A percentile compares a stretch with the other conserved stretches of the same genome.
phyloP scores from a whole-genome alignment of 2,113 vertebrate genomes.

The Misgurnus mizolepis region DNA sequence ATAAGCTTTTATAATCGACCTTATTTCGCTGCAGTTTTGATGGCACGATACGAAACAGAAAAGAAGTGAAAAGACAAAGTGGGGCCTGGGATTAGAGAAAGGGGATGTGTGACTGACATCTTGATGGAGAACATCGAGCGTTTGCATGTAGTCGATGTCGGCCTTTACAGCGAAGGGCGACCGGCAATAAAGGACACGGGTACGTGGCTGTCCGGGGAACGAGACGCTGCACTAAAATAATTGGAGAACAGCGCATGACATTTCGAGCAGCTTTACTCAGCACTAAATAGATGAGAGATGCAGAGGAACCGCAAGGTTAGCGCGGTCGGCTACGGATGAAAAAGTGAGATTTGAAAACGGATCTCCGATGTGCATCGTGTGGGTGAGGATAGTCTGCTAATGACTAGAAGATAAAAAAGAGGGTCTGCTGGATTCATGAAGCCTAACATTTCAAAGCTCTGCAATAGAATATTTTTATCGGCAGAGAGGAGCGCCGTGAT shows the following conservation, averaged over 20 bases:
- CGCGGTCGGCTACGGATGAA: constrained; percentile 19
- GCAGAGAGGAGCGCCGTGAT: constrained; percentile 54
- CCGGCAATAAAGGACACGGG: constrained; percentile 28
- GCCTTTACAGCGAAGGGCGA: constrained; percentile 44
- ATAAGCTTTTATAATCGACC: constrained; percentile 1
- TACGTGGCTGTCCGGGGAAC: constrained; percentile 36
- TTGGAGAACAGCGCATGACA: constrained; percentile 61
- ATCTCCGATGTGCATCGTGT: constrained; percentile 56
- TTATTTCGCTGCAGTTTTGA: neutral
- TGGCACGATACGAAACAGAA: constrained; percentile 12
- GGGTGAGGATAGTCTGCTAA: constrained; percentile 71
- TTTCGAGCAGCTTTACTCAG: constrained; percentile 58
- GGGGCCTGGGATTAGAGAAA: constrained; percentile 2
- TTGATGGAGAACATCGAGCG: constrained; percentile 26
- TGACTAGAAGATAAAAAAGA: constrained; percentile 63
- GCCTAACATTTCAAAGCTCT: constrained; percentile 56
- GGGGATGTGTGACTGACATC: constrained; percentile 6
- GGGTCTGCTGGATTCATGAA: constrained; percentile 63
- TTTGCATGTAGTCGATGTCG: constrained; percentile 26
- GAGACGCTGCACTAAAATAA: constrained; percentile 55
- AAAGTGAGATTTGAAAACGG: constrained; percentile 50
- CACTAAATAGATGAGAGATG: constrained; percentile 60
- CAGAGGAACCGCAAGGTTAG: constrained; percentile 37
- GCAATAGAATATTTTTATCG: constrained; percentile 71
- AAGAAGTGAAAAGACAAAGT: constrained; percentile 14